Evolutionary conservation across 2,797 vertebrate species (phyloP), one percentile per base, ranked within the genome.

Genomic region (Ambastaia sidthimunki): DNA sequence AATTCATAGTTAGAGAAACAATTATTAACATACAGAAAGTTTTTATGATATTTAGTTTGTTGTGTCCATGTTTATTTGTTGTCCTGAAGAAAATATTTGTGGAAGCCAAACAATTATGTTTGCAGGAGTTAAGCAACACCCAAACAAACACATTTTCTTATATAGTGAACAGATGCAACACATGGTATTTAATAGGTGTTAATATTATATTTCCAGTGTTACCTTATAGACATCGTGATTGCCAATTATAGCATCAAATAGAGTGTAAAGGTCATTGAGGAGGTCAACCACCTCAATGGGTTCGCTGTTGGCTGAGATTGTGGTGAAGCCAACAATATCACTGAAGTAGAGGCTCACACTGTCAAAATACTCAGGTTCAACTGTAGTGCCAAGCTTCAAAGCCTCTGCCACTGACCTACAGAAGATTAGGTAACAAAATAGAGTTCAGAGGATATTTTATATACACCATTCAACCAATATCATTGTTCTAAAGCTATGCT

Each of bases 211-310:
- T 19, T 62, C 7, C 28, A 67, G 12, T 31, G 54, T 78, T 82
- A 84, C 94, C 93, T 95, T 95, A 85, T 95, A 94, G 76, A 95
- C 94, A 3, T 95, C 94, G 0, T 95, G 94, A 85, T 91, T 91
- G 62, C 91, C 90, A 4, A 95, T 93, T 82, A 95, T 91, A 69
- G 92, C 93, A 10, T 95, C 94, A 12, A 95, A 95, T 10, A 94
- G 67, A 0, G 93, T 93, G 88, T 95, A 95, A 47, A 95, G 94
- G 87, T 94, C 90, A 0, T 95, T 94, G 78, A 95, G 93, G 21
- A 95, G 90, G 89, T 94, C 90, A 2, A 95, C 94, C 86, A 95
- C 93, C 66, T 95, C 93, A 9, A 94, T 95, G 59, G 94, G 94
- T 63, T 95, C 93, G 0, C 93, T 94, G 84, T 92, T 89, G 83